These are phyloP conservation scores for Podarcis raffonei DNA, from an alignment of 2,113 vertebrate species.

Conservation along the genomic window DNA sequence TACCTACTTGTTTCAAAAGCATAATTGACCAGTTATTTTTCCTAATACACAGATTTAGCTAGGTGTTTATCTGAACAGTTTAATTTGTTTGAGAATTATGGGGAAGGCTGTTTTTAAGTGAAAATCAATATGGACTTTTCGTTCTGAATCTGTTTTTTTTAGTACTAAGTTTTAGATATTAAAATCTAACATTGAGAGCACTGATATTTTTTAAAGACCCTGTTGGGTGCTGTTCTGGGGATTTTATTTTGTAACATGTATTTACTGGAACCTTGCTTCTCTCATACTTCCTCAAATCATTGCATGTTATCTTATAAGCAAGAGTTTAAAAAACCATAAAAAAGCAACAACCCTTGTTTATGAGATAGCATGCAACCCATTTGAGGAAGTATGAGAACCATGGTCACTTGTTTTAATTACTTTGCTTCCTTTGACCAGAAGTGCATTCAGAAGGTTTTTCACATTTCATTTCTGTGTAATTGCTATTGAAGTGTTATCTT, in stretches of 20 bases:
- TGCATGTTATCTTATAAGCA: too few relatives aligned
- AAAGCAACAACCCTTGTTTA: not conserved
- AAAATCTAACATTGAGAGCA: not conserved
- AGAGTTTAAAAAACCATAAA: too few relatives aligned
- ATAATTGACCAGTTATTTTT: slow-evolving; percentile 64
- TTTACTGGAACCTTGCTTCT: too few relatives aligned
- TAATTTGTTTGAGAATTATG: slow-evolving; percentile 56
- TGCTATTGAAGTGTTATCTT: not conserved
- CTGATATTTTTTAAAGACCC: too few relatives aligned
- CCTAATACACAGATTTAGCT: slow-evolving; percentile 56
- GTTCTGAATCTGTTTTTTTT: slow-evolving; percentile 33
- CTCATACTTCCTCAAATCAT: too few relatives aligned
- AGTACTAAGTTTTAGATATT: slow-evolving; percentile 6
- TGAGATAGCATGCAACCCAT: not conserved
- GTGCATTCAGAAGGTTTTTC: not conserved
- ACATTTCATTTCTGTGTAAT: not conserved
- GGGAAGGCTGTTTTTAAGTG: slow-evolving; percentile 59
- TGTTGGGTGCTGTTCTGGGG: too few relatives aligned
- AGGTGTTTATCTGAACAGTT: slow-evolving; percentile 60
- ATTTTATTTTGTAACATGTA: too few relatives aligned
- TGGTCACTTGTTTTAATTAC: not conserved
- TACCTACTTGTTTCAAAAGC: slow-evolving; percentile 61
- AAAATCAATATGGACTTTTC: slow-evolving; percentile 38
- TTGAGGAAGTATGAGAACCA: not conserved
- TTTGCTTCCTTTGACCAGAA: not conserved